A percentile compares a stretch with the other conserved stretches of the same genome.
phyloP scores from a whole-genome alignment of 2,888 invertebrate genomes.

The Conomelus anceps region DNA sequence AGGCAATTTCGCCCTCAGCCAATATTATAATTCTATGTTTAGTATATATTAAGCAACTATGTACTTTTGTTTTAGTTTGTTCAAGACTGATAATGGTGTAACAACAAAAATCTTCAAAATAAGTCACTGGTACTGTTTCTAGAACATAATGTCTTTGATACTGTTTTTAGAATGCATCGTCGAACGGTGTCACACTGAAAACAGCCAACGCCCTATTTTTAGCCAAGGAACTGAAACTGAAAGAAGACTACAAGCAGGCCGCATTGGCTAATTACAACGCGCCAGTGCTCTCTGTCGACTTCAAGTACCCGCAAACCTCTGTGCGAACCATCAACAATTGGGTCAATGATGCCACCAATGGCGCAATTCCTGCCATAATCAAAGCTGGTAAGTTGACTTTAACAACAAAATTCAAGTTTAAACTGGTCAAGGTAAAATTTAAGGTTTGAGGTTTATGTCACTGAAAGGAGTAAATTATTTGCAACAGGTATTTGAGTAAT shows the following conservation, averaged over 20 bases:
- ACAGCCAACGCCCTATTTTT: slow-evolving; percentile 33
- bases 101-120: too few species aligned
- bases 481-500: too few species aligned
- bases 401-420: neutral
- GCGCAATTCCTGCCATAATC: slow-evolving; percentile 50
- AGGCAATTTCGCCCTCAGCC: too few species aligned
- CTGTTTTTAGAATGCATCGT: slow-evolving; percentile 16
- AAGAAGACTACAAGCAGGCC: slow-evolving; percentile 44
- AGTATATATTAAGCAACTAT: too few species aligned
- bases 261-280: slow-evolving; percentile 48
- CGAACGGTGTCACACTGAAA: slow-evolving; percentile 24
- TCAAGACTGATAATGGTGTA: too few species aligned
- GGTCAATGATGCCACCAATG: slow-evolving; percentile 51
- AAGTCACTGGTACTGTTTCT: too few species aligned
- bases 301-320: slow-evolving; percentile 43
- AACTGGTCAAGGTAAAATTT: neutral
- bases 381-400: slow-evolving; percentile 44
- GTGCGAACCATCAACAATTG: slow-evolving; percentile 53
- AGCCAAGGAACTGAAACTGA: slow-evolving; percentile 31
- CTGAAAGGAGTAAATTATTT: neutral
- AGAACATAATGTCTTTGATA: neutral
- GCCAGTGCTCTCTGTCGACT: slow-evolving; percentile 48
- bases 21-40: too few species aligned
- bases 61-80: too few species aligned
- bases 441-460: neutral